Base-by-base conservation (phyloP, 2,797 vertebrate genomes). In the Emys orbicularis region DNA sequence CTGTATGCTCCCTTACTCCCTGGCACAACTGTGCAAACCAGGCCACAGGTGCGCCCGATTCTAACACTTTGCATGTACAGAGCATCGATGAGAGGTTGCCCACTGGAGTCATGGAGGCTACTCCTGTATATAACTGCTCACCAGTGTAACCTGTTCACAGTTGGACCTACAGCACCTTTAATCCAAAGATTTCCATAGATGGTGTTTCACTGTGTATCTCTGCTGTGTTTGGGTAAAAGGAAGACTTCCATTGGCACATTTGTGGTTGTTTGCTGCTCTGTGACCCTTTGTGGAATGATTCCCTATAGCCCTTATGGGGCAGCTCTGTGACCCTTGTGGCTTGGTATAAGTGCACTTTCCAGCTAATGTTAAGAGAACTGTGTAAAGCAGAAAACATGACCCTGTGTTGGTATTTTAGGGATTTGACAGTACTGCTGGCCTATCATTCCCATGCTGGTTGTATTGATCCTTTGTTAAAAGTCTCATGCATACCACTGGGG, bases 331-430 rank as follows among this genome's bases (percentile, higher is more conserved):
- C n/a, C 37, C 19, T 57, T 82, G 27, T 74, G 27, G 52, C 44
- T 85, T 81, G 6, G 53, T 82, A 41, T 27, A 41, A 72, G 37
- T 41, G 65, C 18, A 23, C n/a, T 41, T 37, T 21, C 4, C 9
- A 72, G 37, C 21, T 79, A 49, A 49, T 37, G 29, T 21, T 47
- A 49, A n/a, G 41, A 74, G 29, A 86, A 79, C 47, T 11, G 44
- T 79, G n/a, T 74, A 29, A 79, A 90, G n/a, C 56, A 79, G 86
- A 90, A 93, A 88, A 11, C n/a, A 57, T 12, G 37, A 41, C 16
- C 65, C 21, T 86, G 34, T 68, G 79, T 90, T 65, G 56, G 6
- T 79, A 31, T 88, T 87, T 79, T 72, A 76, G 77, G 59, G 50
- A 90, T 52, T 52, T 90, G 47, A 61, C 52, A 50, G 13, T 61